Percentiles rank a stretch among this genome's conserved stretches.
phyloP scores from a whole-genome alignment of 2,797 vertebrate species.

The Telmatherina bonti region DNA sequence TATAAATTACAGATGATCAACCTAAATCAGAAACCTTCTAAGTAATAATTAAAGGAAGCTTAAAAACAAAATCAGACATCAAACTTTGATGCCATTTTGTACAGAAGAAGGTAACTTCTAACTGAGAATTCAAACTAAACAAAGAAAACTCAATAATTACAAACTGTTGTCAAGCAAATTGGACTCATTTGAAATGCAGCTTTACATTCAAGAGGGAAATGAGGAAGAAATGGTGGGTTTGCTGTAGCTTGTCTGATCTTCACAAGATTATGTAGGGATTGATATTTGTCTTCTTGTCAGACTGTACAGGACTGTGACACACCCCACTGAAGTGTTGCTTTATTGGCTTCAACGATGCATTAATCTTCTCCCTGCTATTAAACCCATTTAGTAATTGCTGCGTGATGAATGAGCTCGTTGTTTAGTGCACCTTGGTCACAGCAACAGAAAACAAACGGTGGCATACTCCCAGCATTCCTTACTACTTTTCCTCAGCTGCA shows the following conservation, averaged over 20 bases:
- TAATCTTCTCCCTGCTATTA: slow-evolving; percentile 61
- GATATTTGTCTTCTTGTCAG: slow-evolving; percentile 43
- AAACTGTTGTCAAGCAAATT: not conserved
- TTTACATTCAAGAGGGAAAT: slow-evolving; percentile 17
- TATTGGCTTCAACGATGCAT: slow-evolving; percentile 63
- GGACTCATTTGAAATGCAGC: slow-evolving; percentile 4
- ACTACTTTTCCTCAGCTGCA: slow-evolving; percentile 19
- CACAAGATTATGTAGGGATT: slow-evolving; percentile 39
- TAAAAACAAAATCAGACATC: not conserved
- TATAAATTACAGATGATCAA: not conserved
- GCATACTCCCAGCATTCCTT: slow-evolving; percentile 22
- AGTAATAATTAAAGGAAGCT: not conserved
- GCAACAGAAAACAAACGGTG: slow-evolving; percentile 49
- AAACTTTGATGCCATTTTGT: not conserved
- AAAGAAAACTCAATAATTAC: slow-evolving; percentile 5
- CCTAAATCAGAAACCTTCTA: not conserved
- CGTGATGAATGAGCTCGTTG: slow-evolving; percentile 62
- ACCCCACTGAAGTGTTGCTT: slow-evolving; percentile 58
- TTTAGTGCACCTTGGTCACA: slow-evolving; percentile 47
- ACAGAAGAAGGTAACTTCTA: not conserved
- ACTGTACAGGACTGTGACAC: slow-evolving; percentile 44
- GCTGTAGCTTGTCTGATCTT: slow-evolving; percentile 10
- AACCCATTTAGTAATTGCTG: slow-evolving; percentile 56
- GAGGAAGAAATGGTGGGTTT: slow-evolving; percentile 15
- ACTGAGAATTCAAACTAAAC: not conserved